These are phyloP conservation scores for Spinus pinus DNA, from an alignment of 2,797 vertebrate species.

Conservation along the genomic window DNA sequence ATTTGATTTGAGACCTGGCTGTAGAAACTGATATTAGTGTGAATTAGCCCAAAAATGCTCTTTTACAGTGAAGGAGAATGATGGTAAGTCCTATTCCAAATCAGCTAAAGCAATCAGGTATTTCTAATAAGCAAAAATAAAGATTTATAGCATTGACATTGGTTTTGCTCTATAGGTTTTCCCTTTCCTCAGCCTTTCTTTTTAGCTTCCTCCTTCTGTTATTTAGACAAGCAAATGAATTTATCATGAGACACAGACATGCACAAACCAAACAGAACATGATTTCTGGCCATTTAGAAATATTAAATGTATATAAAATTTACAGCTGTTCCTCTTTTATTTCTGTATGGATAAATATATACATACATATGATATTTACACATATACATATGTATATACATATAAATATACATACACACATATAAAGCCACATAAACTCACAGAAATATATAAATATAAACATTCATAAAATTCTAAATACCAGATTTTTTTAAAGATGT, in stretches of 20 bases:
- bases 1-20: not conserved
- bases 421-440: not conserved
- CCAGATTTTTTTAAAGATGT: not conserved
- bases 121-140: not conserved
- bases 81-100: not conserved
- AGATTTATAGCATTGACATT: not conserved
- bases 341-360: not conserved
- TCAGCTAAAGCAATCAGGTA: not conserved
- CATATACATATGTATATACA: not conserved
- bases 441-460: slow-evolving; percentile 9
- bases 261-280: not conserved
- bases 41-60: not conserved
- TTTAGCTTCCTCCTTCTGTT: not conserved
- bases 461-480: not conserved
- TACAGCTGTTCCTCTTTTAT: not conserved
- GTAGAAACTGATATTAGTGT: not conserved
- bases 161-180: not conserved
- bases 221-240: not conserved
- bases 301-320: not conserved
- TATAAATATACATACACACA: not conserved
- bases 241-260: not conserved
- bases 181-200: not conserved
- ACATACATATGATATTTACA: not conserved
- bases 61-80: not conserved
- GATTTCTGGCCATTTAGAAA: not conserved